Evolutionary conservation across 2,797 vertebrate species (phyloP).

Genomic region (Alauda arvensis): DNA sequence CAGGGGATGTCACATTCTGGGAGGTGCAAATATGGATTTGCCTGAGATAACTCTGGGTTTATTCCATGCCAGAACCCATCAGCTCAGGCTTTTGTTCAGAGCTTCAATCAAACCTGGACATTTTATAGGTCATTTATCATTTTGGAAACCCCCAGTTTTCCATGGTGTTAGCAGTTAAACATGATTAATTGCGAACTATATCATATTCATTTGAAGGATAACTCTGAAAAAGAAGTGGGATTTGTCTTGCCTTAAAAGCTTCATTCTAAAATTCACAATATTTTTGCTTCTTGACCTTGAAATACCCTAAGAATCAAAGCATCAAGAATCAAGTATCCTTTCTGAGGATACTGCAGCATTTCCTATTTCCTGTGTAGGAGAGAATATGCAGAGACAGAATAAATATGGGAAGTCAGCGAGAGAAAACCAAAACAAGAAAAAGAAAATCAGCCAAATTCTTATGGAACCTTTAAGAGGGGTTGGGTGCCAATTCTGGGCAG

Average conservation of each 20-base stretch:
- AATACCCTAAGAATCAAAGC: background rate
- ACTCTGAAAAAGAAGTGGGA: background rate
- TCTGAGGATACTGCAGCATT: background rate
- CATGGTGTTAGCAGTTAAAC: background rate
- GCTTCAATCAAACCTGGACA: background rate
- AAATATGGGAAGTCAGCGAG: background rate
- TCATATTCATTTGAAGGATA: background rate
- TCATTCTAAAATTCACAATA: background rate
- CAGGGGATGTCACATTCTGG: background rate
- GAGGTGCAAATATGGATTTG: background rate
- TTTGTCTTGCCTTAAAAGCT: background rate
- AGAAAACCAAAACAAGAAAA: background rate
- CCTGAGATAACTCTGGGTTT: background rate
- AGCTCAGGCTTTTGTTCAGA: background rate
- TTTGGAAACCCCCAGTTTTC: background rate
- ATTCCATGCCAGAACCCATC: background rate
- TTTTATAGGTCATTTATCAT: background rate
- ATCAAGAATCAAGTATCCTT: background rate
- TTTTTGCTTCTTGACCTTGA: background rate
- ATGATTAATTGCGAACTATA: background rate
- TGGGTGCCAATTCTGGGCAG: conserved; percentile 22
- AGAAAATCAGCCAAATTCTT: background rate
- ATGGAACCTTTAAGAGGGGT: background rate
- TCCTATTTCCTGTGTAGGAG: background rate
- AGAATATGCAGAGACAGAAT: background rate